Base-by-base conservation (phyloP, 2,888 invertebrate genomes). In the Chaitophorus viminalis region DNA sequence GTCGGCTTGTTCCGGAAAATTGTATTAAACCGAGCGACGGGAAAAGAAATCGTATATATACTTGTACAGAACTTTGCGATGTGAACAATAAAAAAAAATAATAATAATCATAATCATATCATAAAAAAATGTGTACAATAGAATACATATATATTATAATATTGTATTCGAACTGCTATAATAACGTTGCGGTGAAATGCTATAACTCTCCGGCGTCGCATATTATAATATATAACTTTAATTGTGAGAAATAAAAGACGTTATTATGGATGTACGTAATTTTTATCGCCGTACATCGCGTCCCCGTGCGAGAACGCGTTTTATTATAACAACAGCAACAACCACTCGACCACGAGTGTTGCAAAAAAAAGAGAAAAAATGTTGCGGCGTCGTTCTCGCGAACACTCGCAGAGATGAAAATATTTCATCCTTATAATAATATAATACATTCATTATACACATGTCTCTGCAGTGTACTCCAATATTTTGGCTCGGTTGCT, bases 1-100 rank as follows among this genome's bases (percentile, higher is more conserved):
- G 81, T 81, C 29, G 81, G 68, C 18, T 68, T 29, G 68, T 81
- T 68, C 1, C 21, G 31, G 81, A 68, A 46, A 81, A 81, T 81
- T 29, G 46, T 39, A 36, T 65, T 36, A 68, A 29, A 79, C 65
- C 36, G 65, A 68, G 21, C 36, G 65, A 39, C 36, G 29, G 39
- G 65, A 33, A 65, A 29, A 46, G 3, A 46, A 46, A 46, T 14
- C 46, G 46, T 46, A n/a, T n/a, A n/a, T n/a, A n/a, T n/a, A 14
- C 14, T 46, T 46, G 1, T 14, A 1, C 46, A 46, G 46, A 46
- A 46, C 46, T 46, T 46, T 46, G 46, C 11, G 46, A 46, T 46
- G 46, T 2, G 46, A 46, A 46, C 46, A 46, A 46, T 46, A 46
- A 79, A 8, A 25, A 54, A 52, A 6, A 60, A 60, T 21, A 60